Conservation (phyloP, 2,888 invertebrate genomes). For the Drosophila paranaensis region DNA sequence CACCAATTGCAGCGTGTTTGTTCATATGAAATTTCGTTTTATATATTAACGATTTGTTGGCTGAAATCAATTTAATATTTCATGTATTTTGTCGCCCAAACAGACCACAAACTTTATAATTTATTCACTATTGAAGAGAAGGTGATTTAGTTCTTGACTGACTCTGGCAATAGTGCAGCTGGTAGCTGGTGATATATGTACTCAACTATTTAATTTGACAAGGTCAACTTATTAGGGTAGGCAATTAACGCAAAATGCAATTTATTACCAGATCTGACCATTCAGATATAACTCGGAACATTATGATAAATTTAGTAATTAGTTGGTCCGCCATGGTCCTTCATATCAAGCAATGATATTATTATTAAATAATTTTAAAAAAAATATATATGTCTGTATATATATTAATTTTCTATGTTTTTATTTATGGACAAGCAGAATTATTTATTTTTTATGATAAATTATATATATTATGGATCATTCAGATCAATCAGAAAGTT, state of each 20-base stretch:
- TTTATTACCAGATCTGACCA: not conserved
- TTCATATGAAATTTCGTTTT: slow-evolving; percentile 29
- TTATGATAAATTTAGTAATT: not conserved
- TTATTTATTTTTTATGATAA: no score
- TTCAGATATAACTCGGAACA: not conserved
- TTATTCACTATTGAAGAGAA: slow-evolving; percentile 47
- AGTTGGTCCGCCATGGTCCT: not conserved
- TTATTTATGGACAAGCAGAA: no score
- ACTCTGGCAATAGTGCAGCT: not conserved
- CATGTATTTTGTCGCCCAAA: slow-evolving; percentile 33
- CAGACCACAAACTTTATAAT: slow-evolving; percentile 54
- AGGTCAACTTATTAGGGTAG: not conserved
- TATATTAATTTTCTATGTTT: no score
- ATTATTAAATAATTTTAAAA: no score
- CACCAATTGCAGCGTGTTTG: slow-evolving; percentile 28
- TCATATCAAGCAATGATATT: not conserved
- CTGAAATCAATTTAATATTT: slow-evolving; percentile 58
- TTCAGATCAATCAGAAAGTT: no score
- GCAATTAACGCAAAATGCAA: not conserved
- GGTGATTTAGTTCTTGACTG: not conserved
- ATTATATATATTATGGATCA: no score
- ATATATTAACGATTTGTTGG: slow-evolving; percentile 44
- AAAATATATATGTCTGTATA: no score
- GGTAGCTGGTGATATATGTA: not conserved
- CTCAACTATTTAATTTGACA: slow-evolving; percentile 1